A percentile compares a stretch with the other conserved stretches of the same genome.
Evolutionary conservation across 2,113 vertebrate species (phyloP).

Genomic region (Crotalus tigris): DNA sequence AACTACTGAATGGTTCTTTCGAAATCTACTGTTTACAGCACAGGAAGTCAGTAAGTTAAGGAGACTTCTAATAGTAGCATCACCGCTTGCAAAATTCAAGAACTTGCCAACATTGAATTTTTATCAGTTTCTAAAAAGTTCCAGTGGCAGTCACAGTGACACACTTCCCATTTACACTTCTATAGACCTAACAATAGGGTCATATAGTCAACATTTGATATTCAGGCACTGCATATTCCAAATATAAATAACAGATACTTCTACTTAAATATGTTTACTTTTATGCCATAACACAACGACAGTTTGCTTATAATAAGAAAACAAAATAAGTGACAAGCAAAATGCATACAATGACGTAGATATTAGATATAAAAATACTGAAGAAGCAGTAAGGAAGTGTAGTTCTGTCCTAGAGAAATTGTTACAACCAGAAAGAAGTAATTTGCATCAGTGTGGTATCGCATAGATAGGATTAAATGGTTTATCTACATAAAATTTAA

Average conservation of each 20-base stretch:
- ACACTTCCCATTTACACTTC: background rate
- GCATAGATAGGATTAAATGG: background rate
- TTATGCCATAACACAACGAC: background rate
- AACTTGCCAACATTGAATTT: background rate
- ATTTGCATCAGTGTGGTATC: background rate
- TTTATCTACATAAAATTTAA: background rate
- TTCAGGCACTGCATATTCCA: background rate
- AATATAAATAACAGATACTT: background rate
- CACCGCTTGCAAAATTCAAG: background rate
- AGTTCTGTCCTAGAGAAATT: background rate
- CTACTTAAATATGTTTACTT: constrained; percentile 5
- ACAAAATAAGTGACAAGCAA: constrained; percentile 1
- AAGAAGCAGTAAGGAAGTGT: background rate
- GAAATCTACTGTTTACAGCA: background rate
- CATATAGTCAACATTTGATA: background rate
- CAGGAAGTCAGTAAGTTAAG: constrained; percentile 6
- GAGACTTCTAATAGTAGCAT: background rate
- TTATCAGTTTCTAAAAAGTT: background rate
- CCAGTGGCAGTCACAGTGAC: background rate
- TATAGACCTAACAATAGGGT: background rate
- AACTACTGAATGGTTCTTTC: background rate
- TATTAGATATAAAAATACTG: background rate
- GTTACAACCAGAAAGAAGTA: background rate
- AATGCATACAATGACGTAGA: background rate
- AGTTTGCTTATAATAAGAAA: background rate